Evolutionary conservation across 2,113 vertebrate species (phyloP).

Genomic region (Gulo gulo): DNA sequence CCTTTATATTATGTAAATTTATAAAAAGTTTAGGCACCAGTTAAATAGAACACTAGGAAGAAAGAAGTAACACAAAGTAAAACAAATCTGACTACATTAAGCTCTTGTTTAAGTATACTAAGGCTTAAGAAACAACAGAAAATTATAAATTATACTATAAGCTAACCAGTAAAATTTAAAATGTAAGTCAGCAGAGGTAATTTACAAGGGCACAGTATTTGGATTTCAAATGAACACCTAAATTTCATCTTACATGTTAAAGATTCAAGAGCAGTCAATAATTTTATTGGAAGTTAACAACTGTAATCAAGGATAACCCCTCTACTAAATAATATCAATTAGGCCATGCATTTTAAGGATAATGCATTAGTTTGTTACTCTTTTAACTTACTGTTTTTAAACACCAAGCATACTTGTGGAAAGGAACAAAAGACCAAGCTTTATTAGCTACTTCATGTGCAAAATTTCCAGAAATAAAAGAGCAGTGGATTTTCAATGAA

Average conservation of each 20-base stretch:
- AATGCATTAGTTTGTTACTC: not conserved
- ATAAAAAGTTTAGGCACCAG: not conserved
- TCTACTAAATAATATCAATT: not conserved
- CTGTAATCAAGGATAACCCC: not conserved
- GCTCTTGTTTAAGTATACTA: not conserved
- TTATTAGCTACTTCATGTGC: not conserved
- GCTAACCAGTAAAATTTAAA: not conserved
- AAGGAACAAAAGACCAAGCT: not conserved
- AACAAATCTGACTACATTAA: not conserved
- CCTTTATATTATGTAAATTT: not conserved
- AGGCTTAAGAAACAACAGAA: not conserved
- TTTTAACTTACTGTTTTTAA: not conserved
- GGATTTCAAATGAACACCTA: not conserved
- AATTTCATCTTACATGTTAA: not conserved
- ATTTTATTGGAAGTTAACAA: not conserved
- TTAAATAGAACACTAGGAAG: not conserved
- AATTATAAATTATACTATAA: not conserved
- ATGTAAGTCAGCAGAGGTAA: not conserved
- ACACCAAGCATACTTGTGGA: not conserved
- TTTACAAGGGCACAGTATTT: not conserved
- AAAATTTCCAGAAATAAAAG: not conserved
- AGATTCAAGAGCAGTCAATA: not conserved
- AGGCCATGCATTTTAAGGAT: not conserved
- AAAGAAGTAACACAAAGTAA: not conserved
- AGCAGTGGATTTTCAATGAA: not conserved